phyloP scores from a whole-genome alignment of 2,113 vertebrate species.

The Progne subis region DNA sequence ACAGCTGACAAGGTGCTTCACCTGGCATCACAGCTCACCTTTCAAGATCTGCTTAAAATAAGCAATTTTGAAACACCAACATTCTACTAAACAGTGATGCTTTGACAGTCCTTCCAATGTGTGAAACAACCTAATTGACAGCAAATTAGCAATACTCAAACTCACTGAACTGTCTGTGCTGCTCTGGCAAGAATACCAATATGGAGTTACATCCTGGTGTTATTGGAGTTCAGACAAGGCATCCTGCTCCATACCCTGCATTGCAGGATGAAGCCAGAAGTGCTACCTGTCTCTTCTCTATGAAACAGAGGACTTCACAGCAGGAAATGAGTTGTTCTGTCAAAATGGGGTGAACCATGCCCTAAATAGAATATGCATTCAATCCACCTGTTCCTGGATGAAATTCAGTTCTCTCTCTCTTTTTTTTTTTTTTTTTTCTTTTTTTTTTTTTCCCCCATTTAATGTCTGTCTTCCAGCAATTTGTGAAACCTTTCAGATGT shows the following conservation, averaged over 20 bases:
- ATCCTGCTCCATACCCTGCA: not conserved
- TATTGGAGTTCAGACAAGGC: not conserved
- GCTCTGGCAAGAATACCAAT: not conserved
- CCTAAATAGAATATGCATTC: not conserved
- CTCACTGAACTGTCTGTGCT: not conserved
- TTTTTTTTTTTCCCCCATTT: not conserved
- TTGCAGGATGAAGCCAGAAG: not conserved
- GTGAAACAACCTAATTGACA: not conserved
- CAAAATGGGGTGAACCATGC: not conserved
- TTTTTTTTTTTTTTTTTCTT: not conserved
- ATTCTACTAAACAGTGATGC: not conserved
- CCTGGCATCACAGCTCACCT: not conserved
- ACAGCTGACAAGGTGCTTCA: not conserved
- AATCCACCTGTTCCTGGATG: not conserved
- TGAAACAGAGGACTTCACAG: not conserved
- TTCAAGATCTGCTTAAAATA: not conserved
- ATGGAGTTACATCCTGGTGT: not conserved
- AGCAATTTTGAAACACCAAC: not conserved
- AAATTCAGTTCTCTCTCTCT: not conserved
- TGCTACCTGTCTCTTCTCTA: not conserved
- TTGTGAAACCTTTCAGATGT: not conserved
- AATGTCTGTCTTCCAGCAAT: not conserved
- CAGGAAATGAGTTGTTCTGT: not conserved
- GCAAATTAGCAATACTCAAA: not conserved
- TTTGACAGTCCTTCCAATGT: not conserved